Evolutionary conservation across 2,888 invertebrate species (phyloP).

Genomic region (Xanthia icteritia): DNA sequence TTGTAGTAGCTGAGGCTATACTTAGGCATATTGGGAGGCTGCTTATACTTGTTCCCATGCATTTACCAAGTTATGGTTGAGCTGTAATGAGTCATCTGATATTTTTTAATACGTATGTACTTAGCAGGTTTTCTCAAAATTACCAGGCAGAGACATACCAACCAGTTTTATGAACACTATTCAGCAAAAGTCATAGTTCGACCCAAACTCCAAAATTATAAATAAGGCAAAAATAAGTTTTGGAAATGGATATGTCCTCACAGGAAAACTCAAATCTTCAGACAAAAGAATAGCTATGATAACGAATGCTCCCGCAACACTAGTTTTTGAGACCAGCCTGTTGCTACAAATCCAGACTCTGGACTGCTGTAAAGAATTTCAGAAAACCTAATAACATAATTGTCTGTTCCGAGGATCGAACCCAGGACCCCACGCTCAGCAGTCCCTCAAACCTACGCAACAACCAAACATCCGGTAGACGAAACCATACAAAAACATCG

Average conservation of each 20-base stretch:
- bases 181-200: background rate
- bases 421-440: too few relatives aligned
- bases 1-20: background rate
- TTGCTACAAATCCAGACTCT: background rate
- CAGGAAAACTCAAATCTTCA: background rate
- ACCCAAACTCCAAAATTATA: background rate
- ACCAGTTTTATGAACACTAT: background rate
- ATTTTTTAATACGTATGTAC: background rate
- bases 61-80: background rate
- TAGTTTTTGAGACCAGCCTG: background rate
- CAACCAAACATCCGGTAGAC: background rate
- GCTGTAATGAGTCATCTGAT: background rate
- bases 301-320: background rate
- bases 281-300: background rate
- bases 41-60: conserved; percentile 22
- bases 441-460: background rate
- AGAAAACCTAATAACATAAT: background rate
- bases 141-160: background rate
- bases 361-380: background rate
- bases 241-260: background rate
- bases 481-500: conserved; percentile 2
- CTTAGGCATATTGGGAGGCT: conserved; percentile 14
- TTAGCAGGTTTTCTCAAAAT: background rate
- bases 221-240: background rate
- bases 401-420: background rate